Evolutionary conservation across 1,140 invertebrate genomes (phyloP), one percentile per base, ranked within the genome.

Genomic region (Probaryconus sp.): DNA sequence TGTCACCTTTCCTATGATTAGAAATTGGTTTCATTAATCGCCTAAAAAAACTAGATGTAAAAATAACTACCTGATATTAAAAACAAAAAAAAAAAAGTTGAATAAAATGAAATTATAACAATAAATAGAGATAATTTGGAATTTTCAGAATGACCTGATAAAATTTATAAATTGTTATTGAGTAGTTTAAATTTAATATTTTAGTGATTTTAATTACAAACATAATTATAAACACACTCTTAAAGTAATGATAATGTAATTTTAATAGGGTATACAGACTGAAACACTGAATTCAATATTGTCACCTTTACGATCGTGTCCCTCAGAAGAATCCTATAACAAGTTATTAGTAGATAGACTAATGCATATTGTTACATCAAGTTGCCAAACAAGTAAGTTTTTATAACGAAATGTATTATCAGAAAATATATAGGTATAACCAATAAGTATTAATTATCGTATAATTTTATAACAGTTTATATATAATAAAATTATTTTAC

Each of bases 301-400:
- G 47, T 87, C 90, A 55, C 78, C 80, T 51, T 80, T 78, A 20
- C 86, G 40, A 86, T 85, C 79, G 80, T 86, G 55, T 10, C 37
- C 45, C 63, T 81, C 77, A 20, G 89, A 87, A 78, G 88, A 89
- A 71, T 87, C 83, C 13, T 96, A 95, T 80, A 95, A 95, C 82
- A 90, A 91, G 21, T 89, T 90, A 17, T 84, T 97, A 31, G 92
- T 96, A 38, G 94, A 96, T 76, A 92, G 91, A 84, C 86, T 97
- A 17, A 91, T 97, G 50, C 89, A 92, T 35, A 95, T 97, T 37
- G 92, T 97, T 35, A 90, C 91, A 30, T 88, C 93, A 13, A 94
- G 94, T 70, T 96, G 94, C 85, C 95, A 96, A 88, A 91, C 92
- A 77, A 90, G 93, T 94, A 83, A 89, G 90, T 83, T 40, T 13